Base-by-base conservation (phyloP, 2,113 vertebrate species). In the Sinocyclocheilus maitianheensis region DNA sequence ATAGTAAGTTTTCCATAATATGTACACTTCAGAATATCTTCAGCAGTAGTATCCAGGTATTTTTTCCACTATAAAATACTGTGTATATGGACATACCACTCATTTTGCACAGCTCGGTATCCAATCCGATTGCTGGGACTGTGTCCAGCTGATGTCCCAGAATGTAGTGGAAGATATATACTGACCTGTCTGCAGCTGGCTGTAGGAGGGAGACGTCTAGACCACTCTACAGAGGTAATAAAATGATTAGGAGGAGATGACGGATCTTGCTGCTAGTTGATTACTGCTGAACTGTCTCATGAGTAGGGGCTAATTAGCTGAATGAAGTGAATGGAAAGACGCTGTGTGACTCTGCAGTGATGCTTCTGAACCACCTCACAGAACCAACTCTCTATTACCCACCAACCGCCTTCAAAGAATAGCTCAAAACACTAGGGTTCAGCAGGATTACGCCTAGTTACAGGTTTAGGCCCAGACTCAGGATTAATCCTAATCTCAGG, bases 241-340 rank as follows among this genome's bases (percentile, higher is more conserved):
- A 88, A 89, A 84, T 87, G 86, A 92, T 92, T 89, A 91, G 80
- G 82, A 88, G 88, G 80, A 90, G 91, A 91, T 90, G 87, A 88
- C 86, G 72, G 88, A 84, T 89, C 90, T 88, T 85, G 81, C 88
- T 88, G 88, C 87, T 86, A 86, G 82, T 87, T 92, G 89, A 91
- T 91, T 91, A 91, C 91, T 89, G 84, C 88, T 92, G 87, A 90
- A 85, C 85, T 89, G 88, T 88, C 91, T 91, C 91, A 87, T 86
- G 91, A 91, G 91, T 86, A 89, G 86, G 58, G 76, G 84, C 81
- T 89, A 91, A 91, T 91, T 91, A 91, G 78, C 88, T 85, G 86
- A 88, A 90, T 91, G 86, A 88, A 86, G 71, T 84, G 83, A 87
- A 90, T 85, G 85, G 85, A 89, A 83, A 85, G 81, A 58, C 81